These are phyloP conservation scores for Drosophila gunungcola DNA, from an alignment of 1,140 invertebrate genomes.

Conservation along the genomic window DNA sequence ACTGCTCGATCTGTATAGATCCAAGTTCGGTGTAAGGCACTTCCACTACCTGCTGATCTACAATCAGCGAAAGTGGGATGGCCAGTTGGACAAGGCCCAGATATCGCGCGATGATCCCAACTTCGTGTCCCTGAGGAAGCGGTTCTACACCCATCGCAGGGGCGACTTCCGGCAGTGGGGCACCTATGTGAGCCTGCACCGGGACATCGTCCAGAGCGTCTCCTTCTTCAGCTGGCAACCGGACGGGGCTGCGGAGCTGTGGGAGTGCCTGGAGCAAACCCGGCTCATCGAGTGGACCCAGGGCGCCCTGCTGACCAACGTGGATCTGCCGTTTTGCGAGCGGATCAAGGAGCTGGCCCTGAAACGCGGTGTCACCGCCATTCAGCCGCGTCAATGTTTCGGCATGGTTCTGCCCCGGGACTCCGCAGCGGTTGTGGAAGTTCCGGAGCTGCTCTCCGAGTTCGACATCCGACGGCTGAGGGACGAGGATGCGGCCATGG, in stretches of 20 bases:
- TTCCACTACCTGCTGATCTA: constrained; percentile 75
- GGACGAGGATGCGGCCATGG: constrained; percentile 52
- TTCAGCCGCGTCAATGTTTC: constrained; percentile 57
- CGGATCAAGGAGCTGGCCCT: constrained; percentile 51
- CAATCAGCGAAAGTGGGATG: constrained; percentile 76
- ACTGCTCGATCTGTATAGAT: constrained; percentile 58
- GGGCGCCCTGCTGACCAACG: constrained; percentile 73
- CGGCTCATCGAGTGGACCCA: constrained; percentile 62
- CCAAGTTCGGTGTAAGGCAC: constrained; percentile 54
- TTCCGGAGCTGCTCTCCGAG: constrained; percentile 57
- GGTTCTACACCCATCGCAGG: constrained; percentile 62
- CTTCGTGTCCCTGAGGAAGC: constrained; percentile 63
- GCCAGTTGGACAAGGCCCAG: constrained; percentile 46
- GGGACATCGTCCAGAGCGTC: constrained; percentile 73
- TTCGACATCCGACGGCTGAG: constrained; percentile 56
- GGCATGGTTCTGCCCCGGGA: constrained; percentile 55
- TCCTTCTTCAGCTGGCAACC: constrained; percentile 74
- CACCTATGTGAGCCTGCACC: constrained; percentile 74
- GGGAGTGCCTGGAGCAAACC: constrained; percentile 64
- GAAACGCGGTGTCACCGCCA: constrained; percentile 24
- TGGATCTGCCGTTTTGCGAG: constrained; percentile 45
- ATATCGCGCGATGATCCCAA: constrained; percentile 20
- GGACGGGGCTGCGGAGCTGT: constrained; percentile 39
- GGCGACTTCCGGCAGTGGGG: constrained; percentile 67
- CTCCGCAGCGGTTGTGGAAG: constrained; percentile 10